phyloP scores from a whole-genome alignment of 1,140 invertebrate genomes.

The Babylonia areolata region DNA sequence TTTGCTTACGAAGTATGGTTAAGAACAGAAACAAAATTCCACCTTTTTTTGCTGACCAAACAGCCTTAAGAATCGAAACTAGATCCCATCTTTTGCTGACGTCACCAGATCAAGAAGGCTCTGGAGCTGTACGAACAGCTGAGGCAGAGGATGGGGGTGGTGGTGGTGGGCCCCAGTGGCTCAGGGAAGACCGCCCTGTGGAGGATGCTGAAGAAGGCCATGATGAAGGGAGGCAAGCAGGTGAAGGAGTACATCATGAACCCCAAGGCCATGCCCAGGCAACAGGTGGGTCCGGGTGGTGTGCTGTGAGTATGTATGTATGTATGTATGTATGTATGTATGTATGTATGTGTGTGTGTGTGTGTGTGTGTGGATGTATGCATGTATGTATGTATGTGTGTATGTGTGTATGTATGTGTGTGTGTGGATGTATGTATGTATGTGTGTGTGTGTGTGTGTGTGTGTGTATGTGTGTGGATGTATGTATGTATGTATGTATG shows the following conservation, averaged over 20 bases:
- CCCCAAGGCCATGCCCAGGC: conserved; percentile 93
- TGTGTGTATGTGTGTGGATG: too few species aligned
- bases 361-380: too few species aligned
- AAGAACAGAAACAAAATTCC: too few species aligned
- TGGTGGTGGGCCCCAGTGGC: conserved; percentile 94
- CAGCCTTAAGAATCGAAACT: too few species aligned
- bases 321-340: neutral
- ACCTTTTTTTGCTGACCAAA: too few species aligned
- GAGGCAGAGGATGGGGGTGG: conserved; percentile 96
- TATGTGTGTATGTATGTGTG: conserved; percentile 80
- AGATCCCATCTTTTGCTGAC: conserved; percentile 1
- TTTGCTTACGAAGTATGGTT: too few species aligned
- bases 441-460: too few species aligned
- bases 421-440: too few species aligned
- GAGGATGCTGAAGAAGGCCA: conserved; percentile 85
- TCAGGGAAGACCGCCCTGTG: conserved; percentile 96
- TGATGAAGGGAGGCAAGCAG: conserved; percentile 81
- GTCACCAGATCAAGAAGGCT: conserved; percentile 87
- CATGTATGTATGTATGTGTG: neutral
- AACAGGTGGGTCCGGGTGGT: conserved; percentile 77
- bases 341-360: too few species aligned
- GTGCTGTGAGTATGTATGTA: too few species aligned
- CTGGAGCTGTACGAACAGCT: conserved; percentile 97
- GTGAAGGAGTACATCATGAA: conserved; percentile 91
- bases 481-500: too few species aligned